Base-by-base conservation (phyloP, 30 jellyfish, hydroid and myxozoan genomes). In the Pelagia noctiluca region DNA sequence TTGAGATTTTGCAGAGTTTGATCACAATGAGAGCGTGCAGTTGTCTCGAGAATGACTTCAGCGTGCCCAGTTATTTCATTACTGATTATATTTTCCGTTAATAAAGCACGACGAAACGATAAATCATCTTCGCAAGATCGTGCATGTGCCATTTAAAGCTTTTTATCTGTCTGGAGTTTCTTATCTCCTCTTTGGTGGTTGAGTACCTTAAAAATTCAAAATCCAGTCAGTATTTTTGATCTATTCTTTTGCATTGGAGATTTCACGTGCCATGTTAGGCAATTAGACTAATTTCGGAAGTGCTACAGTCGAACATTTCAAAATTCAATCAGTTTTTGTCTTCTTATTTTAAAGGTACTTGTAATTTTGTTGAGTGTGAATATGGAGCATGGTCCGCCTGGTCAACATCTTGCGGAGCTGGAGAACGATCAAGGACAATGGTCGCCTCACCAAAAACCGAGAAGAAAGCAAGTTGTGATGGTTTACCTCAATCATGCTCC, bases 401-500 rank as follows among this genome's bases (percentile, higher is more conserved):
- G 96, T 22, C 96, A 47, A 38, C 96, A 0, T 22, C 82, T 46
- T 87, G 96, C 54, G 91, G 96, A 24, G 46, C 29, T 28, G 96
- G 91, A 1, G 53, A 57, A 19, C 53, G 96, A 35, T 31, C 77
- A 10, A 57, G 96, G 52, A 50, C 76, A 23, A 26, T 76, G 67
- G 75, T 75, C 4, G 50, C 91, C 0, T 47, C 28, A 10, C 64
- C 23, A 35, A 77, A 87, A 68, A 87, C 88, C 2, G 62, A 35
- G 23, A 65, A 87, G 52, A 72, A 71, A 16, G 83, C 66, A 22
- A 67, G 57, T 13, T 87, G 96, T 32, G 77, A 77, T 24, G 96
- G 91, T 26, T 75, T 87, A 30, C 60, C 82, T 0, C 83, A 67
- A 37, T 25, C 88, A 29, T 87, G 96, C 68, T 35, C 88, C 7